Evolutionary conservation across 2,797 vertebrate genomes (phyloP).

Genomic region (Oryzias dopingdopingensis): DNA sequence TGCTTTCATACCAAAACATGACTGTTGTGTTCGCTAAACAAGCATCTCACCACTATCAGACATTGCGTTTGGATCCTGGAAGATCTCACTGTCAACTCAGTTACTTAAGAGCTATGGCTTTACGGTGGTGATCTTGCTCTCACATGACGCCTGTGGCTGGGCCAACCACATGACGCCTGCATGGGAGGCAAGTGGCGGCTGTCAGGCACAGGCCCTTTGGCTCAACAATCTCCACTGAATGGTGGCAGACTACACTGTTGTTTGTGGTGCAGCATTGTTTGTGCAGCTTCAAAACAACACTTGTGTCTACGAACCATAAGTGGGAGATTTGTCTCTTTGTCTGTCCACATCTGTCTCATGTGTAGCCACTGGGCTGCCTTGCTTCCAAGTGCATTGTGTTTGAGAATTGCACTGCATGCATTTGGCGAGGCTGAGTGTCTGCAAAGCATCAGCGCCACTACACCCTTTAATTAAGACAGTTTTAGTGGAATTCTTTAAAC

Average conservation of each 20-base stretch:
- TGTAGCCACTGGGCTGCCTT: constrained; percentile 54
- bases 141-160: constrained; percentile 45
- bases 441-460: constrained; percentile 57
- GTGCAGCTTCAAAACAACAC: constrained; percentile 60
- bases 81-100: constrained; percentile 27
- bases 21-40: background rate
- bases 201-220: constrained; percentile 51
- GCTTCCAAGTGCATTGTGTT: constrained; percentile 67
- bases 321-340: constrained; percentile 66
- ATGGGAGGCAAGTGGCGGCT: constrained; percentile 49
- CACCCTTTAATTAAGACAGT: constrained; percentile 76
- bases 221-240: constrained; percentile 62
- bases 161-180: constrained; percentile 53
- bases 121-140: constrained; percentile 38
- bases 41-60: constrained; percentile 1
- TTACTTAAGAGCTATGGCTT: constrained; percentile 38
- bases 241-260: constrained; percentile 63
- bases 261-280: constrained; percentile 70
- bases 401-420: constrained; percentile 60
- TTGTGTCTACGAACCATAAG: constrained; percentile 71
- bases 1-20: background rate
- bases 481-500: constrained; percentile 72
- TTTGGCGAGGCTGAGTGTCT: constrained; percentile 72
- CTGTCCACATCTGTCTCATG: constrained; percentile 60
- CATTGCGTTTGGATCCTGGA: constrained; percentile 14